Evolutionary conservation across 2,113 vertebrate species (phyloP).

Genomic region (Clarias gariepinus): DNA sequence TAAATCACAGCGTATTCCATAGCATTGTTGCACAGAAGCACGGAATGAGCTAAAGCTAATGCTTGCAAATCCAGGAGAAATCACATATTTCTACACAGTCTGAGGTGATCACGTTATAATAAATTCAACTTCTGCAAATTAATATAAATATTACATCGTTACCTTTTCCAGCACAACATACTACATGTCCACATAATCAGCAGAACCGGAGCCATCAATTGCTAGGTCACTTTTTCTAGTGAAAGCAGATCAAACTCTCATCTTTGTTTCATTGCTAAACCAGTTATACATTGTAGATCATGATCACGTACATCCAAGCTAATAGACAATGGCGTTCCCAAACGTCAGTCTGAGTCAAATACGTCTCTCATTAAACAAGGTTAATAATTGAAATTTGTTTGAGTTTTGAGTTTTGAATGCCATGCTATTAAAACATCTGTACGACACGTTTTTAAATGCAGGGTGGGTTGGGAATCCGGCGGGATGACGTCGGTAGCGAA

Average conservation of each 20-base stretch:
- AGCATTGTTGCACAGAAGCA: no score
- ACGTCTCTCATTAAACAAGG: background rate
- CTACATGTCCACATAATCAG: no score
- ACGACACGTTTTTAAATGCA: background rate
- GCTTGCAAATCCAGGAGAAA: no score
- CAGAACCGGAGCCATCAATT: no score
- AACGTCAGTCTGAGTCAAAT: background rate
- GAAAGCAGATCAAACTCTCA: constrained; percentile 30
- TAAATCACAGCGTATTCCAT: no score
- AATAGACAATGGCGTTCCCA: background rate
- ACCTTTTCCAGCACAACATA: no score
- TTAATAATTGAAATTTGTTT: background rate
- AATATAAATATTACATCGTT: no score
- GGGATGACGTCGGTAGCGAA: background rate
- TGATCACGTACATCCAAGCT: background rate
- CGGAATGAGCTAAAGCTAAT: no score
- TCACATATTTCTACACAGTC: no score
- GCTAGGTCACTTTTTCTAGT: no score
- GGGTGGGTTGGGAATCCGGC: background rate
- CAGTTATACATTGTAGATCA: background rate
- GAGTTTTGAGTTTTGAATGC: background rate
- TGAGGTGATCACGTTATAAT: no score
- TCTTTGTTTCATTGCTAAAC: background rate
- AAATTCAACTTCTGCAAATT: no score
- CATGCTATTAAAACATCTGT: background rate